Evolutionary conservation across 2,888 invertebrate species (phyloP).

Genomic region (Sarcophaga rosellei): DNA sequence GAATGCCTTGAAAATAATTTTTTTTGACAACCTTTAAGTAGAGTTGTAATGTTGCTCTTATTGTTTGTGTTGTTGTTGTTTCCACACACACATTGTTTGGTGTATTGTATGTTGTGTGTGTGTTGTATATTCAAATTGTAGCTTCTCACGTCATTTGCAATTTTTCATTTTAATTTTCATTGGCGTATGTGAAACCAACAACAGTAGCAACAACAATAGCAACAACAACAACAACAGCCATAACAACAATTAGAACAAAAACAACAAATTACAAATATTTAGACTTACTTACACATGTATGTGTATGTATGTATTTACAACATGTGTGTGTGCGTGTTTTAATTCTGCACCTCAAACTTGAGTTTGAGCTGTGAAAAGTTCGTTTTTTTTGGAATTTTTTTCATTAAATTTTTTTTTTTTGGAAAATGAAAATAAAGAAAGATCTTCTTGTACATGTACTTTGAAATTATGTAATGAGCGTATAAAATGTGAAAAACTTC

Average conservation of each 20-base stretch:
- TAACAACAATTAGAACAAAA: slow-evolving; percentile 55
- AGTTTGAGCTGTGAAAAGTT: slow-evolving; percentile 63
- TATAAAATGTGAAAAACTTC: slow-evolving; percentile 77
- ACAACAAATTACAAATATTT: slow-evolving; percentile 46
- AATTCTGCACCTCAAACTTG: slow-evolving; percentile 58
- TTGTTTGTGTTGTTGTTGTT: slow-evolving; percentile 33
- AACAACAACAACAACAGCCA: slow-evolving; percentile 58
- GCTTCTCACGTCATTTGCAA: slow-evolving; percentile 77
- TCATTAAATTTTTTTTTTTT: slow-evolving; percentile 13
- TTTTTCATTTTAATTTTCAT: slow-evolving; percentile 81
- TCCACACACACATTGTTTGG: too few species aligned
- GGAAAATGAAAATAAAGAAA: slow-evolving; percentile 39
- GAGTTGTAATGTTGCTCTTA: slow-evolving; percentile 49
- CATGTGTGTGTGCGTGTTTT: not conserved
- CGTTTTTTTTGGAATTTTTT: slow-evolving; percentile 52
- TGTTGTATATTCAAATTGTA: slow-evolving; percentile 42
- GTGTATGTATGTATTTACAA: slow-evolving; percentile 50
- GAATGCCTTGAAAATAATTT: slow-evolving; percentile 34
- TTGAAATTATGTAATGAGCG: slow-evolving; percentile 79
- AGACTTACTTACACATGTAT: slow-evolving; percentile 49
- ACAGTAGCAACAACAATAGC: slow-evolving; percentile 28
- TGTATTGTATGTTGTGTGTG: too few species aligned
- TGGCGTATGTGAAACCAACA: slow-evolving; percentile 74
- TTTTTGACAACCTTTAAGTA: slow-evolving; percentile 74
- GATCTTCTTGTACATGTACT: slow-evolving; percentile 77